A percentile compares a stretch with the other conserved stretches of the same genome.
Conservation (phyloP, 1,140 invertebrate species). For the Monochamus saltuarius region DNA sequence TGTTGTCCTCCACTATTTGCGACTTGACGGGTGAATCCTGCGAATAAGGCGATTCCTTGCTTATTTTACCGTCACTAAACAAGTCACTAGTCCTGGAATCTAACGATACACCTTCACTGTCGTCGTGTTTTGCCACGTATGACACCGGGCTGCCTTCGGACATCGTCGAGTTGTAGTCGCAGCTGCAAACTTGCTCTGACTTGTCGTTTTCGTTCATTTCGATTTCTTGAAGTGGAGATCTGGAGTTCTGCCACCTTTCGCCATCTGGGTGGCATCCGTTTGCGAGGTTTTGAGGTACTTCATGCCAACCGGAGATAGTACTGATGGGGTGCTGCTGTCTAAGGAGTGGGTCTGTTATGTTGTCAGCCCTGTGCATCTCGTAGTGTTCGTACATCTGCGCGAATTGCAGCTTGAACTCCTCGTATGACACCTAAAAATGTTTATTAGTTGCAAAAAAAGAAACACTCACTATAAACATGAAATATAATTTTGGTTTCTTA, state of each 20-base stretch:
- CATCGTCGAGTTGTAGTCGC: constrained; percentile 59
- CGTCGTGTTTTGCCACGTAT: constrained; percentile 53
- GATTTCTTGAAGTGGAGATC: constrained; percentile 49
- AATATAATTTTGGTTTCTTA: constrained; percentile 49
- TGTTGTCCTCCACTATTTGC: constrained; percentile 35
- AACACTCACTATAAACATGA: no score
- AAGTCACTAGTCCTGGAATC: constrained; percentile 58
- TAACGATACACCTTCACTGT: constrained; percentile 56
- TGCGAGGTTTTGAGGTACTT: constrained; percentile 52
- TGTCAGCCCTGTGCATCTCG: constrained; percentile 87
- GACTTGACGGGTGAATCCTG: constrained; percentile 44
- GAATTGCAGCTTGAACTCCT: constrained; percentile 95
- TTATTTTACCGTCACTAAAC: constrained; percentile 57
- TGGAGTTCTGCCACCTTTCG: constrained; percentile 53
- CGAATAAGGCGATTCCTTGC: constrained; percentile 49
- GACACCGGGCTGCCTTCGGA: constrained; percentile 60
- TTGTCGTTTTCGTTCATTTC: constrained; percentile 56
- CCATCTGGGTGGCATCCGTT: constrained; percentile 52
- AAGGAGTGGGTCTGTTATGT: constrained; percentile 91
- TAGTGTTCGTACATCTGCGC: constrained; percentile 98
- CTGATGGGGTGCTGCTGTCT: constrained; percentile 90
- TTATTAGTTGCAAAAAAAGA: not conserved
- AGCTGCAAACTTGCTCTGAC: constrained; percentile 55
- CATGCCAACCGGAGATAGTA: constrained; percentile 93
- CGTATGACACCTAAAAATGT: constrained; percentile 77